Evolutionary conservation across 2,888 invertebrate genomes (phyloP).

Genomic region (Erpobdella octoculata): DNA sequence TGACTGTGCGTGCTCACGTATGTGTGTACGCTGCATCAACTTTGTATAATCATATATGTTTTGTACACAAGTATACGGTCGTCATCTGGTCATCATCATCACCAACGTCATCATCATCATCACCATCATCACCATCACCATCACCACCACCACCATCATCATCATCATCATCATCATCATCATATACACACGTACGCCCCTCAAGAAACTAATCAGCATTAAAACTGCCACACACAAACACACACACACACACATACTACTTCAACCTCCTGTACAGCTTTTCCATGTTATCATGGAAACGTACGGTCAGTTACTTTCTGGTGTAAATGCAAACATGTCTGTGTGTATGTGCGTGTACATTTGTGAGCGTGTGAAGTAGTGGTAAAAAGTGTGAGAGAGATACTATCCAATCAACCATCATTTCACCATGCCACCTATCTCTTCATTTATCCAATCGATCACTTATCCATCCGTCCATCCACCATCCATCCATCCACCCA

Average conservation of each 20-base stretch:
- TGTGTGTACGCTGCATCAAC: not conserved
- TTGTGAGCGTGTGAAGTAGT: no score
- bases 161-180: constrained; percentile 13
- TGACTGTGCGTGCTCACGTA: no score
- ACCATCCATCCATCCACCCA: not conserved
- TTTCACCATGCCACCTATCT: no score
- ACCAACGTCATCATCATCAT: constrained; percentile 6
- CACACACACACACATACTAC: not conserved
- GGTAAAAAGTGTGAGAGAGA: no score
- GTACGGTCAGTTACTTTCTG: no score
- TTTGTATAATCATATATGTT: no score
- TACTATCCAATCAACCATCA: no score
- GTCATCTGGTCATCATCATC: not conserved
- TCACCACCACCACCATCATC: constrained; percentile 5
- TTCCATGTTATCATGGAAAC: not conserved
- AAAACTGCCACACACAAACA: no score
- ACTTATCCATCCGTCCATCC: not conserved
- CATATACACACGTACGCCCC: not conserved
- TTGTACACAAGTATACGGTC: not conserved
- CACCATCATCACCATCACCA: not conserved
- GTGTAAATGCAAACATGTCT: no score
- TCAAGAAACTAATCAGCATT: no score
- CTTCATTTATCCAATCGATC: not conserved
- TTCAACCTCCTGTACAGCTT: not conserved
- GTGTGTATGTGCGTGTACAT: no score